Evolutionary conservation across 1,140 invertebrate species (phyloP), one percentile per base, ranked within the genome.

Genomic region (Cotesia glomerata): DNA sequence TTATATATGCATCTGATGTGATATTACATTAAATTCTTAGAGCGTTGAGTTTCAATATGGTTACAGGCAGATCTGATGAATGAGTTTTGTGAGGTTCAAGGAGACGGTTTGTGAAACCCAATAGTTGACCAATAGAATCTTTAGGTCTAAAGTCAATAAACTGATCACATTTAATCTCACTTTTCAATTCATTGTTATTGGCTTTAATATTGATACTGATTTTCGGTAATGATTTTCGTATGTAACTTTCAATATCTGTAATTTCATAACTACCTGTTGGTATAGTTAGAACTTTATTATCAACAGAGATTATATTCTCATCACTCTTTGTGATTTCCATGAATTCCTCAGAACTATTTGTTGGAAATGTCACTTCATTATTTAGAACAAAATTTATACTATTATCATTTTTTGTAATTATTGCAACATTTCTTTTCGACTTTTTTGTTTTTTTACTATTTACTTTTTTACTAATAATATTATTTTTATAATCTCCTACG

Each of bases 211-310:
- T 18, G 8, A 26, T 18, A 18, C 14, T 18, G 5, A 58, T 18
- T 58, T 58, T 26, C 8, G 14, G 14, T 18, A 18, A 14, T 18
- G 56, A 7, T 18, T 58, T 70, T 45, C 54, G 39, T 61, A 78
- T 9, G 66, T 67, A 78, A 13, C 71, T 70, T 64, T 76, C 72
- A 36, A 81, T 82, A 69, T 84, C 77, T 49, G 61, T 35, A 59
- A 83, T 72, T 76, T 82, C 81, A 78, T 81, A 84, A n/a, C 79
- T 78, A 16, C 81, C 81, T 26, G 76, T 75, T 9, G 81, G 81
- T 72, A 82, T 79, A 49, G 59, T 66, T 54, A 82, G 77, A 11
- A 70, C 70, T 58, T 79, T n/a, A 13, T 80, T 39, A 36, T 76
- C 77, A 74, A 79, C 78, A 8, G 39, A 39, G 11, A 7, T 11